Base-by-base conservation (phyloP, 2,797 vertebrate species). In the Chaunax sp. region DNA sequence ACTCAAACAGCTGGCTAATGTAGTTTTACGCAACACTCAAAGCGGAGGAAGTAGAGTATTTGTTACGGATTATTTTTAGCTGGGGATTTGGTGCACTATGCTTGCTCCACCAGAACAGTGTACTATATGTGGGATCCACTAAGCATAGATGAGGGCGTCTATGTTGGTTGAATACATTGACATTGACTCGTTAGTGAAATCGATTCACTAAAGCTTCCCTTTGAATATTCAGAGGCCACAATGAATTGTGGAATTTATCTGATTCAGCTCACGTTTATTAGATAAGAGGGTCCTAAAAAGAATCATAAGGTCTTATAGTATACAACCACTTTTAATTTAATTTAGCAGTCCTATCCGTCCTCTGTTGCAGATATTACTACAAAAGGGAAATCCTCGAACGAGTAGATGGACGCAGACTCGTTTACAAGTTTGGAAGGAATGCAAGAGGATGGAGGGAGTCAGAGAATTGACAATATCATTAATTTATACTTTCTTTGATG, bases 351-450 rank as follows among this genome's bases (percentile, higher is more conserved):
- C n/a, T n/a, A n/a, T n/a, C 22, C 79, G 4, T 75, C 55, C 28
- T 78, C 3, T 75, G 14, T 79, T 84, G 15, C 94, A 99, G 98
- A 92, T 99, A 99, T 80, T 99, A 99, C 87, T 99, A 99, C 88
- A 99, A 99, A 90, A 92, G 97, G 74, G 98, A 98, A 89, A 99
- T 99, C 85, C 89, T 99, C 71, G 98, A 99, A 26, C 95, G 98
- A 1, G 98, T 99, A 60, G 98, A 99, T 20, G 98, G 98, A 66
- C 95, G 98, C 56, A 94, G 98, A 78, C 92, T 99, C 77, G 98
- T 99, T 70, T 99, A 99, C 89, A 99, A 99, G 92, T 99, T 99
- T 89, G 98, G 98, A 83, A 96, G 95, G 69, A 99, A 98, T 35
- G 96, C 98, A 0, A 94, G 94, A 84, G 98, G 98, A 15, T 99